A percentile compares a stretch with the other conserved stretches of the same genome.
Conservation (phyloP, 2,797 vertebrate species). For the Gorsachius magnificus region DNA sequence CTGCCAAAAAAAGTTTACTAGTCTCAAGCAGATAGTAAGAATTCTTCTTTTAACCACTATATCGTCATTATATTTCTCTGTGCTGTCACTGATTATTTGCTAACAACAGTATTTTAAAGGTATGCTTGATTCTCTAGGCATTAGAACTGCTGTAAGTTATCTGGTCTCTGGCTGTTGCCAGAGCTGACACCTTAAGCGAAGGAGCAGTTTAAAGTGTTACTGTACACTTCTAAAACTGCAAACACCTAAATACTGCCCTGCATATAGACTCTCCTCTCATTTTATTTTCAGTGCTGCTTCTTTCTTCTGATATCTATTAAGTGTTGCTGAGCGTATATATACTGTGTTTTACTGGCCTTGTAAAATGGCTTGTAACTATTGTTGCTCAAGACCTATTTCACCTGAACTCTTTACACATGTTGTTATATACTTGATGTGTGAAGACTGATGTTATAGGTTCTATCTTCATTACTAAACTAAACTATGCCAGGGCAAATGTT, state of each 20-base stretch:
- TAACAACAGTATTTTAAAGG: not conserved
- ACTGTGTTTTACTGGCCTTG: not conserved
- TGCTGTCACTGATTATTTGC: not conserved
- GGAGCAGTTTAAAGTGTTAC: not conserved
- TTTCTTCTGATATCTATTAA: not conserved
- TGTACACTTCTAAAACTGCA: not conserved
- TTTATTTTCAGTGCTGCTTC: not conserved
- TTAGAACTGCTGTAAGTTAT: not conserved
- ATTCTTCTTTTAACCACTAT: not conserved
- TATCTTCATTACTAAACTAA: not conserved
- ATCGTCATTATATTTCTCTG: accelerated
- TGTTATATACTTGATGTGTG: not conserved
- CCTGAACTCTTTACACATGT: not conserved
- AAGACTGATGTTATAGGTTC: not conserved
- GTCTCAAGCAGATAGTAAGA: not conserved
- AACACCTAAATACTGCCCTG: not conserved
- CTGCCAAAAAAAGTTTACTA: not conserved
- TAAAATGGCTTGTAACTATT: not conserved
- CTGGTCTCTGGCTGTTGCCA: not conserved
- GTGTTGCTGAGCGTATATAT: not conserved
- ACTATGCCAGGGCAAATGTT: not conserved
- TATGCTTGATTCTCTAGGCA: not conserved
- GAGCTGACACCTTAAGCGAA: not conserved
- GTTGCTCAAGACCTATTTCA: not conserved
- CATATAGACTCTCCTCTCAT: not conserved